phyloP scores from a whole-genome alignment of 2,888 invertebrate genomes.

The Eristalis pertinax region DNA sequence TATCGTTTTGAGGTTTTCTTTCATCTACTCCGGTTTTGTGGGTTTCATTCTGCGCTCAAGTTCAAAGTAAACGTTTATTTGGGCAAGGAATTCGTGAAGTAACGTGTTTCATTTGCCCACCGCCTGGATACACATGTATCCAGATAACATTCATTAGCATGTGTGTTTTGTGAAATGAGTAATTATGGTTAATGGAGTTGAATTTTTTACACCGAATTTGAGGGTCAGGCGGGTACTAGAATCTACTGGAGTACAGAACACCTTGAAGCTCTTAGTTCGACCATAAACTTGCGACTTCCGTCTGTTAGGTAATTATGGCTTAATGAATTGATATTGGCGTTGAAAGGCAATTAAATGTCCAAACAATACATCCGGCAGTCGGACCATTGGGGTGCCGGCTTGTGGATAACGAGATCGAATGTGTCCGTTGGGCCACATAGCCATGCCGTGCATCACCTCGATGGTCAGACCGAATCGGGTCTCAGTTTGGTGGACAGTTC shows the following conservation, averaged over 20 bases:
- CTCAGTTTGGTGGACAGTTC: no score
- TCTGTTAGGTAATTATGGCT: no score
- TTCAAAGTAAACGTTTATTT: not conserved
- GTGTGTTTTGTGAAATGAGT: constrained; percentile 11
- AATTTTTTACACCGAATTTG: not conserved
- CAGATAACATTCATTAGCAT: constrained; percentile 3
- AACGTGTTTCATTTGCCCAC: not conserved
- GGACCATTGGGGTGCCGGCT: no score
- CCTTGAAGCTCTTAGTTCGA: not conserved
- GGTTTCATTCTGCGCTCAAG: not conserved
- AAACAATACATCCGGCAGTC: no score
- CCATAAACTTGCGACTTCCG: no score
- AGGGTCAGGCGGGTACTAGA: not conserved
- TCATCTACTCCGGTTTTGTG: not conserved
- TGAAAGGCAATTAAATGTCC: no score
- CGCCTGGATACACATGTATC: not conserved
- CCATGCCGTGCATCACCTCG: no score
- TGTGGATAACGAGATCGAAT: no score
- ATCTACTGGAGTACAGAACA: not conserved
- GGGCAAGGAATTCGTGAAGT: not conserved
- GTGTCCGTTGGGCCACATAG: no score
- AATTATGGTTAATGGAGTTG: constrained; percentile 17
- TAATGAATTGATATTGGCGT: no score
- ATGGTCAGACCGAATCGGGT: no score
- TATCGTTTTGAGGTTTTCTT: not conserved